phyloP scores from a whole-genome alignment of 2,113 vertebrate species.

The Acrocephalus kingi region DNA sequence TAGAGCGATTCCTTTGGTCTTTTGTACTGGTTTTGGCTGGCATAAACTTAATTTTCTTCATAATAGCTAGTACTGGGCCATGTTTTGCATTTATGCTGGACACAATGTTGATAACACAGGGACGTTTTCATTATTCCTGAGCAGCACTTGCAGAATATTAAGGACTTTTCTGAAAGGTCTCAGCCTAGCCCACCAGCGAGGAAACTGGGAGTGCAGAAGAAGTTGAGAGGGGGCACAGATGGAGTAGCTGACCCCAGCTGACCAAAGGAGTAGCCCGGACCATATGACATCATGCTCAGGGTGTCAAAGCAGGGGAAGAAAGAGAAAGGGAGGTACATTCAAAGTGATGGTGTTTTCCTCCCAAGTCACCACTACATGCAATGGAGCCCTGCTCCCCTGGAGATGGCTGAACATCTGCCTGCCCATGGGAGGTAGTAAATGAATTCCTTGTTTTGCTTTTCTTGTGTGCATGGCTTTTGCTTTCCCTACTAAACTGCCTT shows the following conservation, averaged over 20 bases:
- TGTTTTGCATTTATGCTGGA: neutral
- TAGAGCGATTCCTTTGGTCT: neutral
- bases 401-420: neutral
- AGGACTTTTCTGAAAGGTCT: neutral
- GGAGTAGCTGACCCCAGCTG: neutral
- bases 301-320: neutral
- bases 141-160: neutral
- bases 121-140: neutral
- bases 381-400: neutral
- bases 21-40: neutral
- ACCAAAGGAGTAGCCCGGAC: neutral
- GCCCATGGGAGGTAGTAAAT: neutral
- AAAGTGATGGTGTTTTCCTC: neutral
- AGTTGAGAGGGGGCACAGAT: neutral
- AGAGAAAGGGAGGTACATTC: neutral
- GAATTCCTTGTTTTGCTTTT: neutral
- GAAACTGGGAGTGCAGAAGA: neutral
- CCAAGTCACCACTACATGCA: neutral
- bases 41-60: neutral
- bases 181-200: fast-evolving
- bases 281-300: neutral
- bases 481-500: neutral
- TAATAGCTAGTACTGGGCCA: no score
- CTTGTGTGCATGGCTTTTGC: neutral
- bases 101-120: neutral